Evolutionary conservation across 2,113 vertebrate species (phyloP), one percentile per base, ranked within the genome.

Genomic region (Antennarius striatus): DNA sequence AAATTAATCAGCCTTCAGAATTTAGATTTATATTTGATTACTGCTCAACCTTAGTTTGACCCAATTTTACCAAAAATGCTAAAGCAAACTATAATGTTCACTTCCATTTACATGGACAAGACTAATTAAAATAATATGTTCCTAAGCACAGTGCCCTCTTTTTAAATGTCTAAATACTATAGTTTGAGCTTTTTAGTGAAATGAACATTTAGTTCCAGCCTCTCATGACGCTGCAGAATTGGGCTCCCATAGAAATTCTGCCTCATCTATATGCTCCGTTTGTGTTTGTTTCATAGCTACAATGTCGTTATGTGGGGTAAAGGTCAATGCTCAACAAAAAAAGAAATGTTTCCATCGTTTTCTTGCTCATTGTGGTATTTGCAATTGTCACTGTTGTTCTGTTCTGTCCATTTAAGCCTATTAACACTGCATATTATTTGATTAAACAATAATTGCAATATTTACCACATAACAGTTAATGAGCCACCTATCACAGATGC

Each of bases 381-480:
- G 61, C 47, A 77, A 39, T 16, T 40, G 40, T 56, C 36, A 16
- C 8, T 49, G n/a, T 59, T 55, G 42, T 10, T 55, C 13, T 53
- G 22, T 6, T 74, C 39, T 0, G 56, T 75, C n/a, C 32, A 36
- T 36, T 2, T 3, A 7, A 7, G 32, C 4, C 36, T 50, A 48
- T 67, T 10, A 55, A 30, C 39, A 56, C 45, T 53, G 10, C 53
- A 61, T 12, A 59, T 40, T 56, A 29, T 59, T 28, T 65, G 2
- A 28, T 54, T 48, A 7, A 66, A 54, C 22, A 73, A 46, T 17
- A 73, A 55, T 65, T 84, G 79, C 80, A 85, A 83, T 74, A 83
- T 71, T 56, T 58, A 64, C 52, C n/a, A 40, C 28, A 72, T 52
- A 53, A 62, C 32, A 28, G 39, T 51, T 36, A 64, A 69, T 15